phyloP scores from a whole-genome alignment of 2,888 invertebrate species.

The Crossocerus cetratus region DNA sequence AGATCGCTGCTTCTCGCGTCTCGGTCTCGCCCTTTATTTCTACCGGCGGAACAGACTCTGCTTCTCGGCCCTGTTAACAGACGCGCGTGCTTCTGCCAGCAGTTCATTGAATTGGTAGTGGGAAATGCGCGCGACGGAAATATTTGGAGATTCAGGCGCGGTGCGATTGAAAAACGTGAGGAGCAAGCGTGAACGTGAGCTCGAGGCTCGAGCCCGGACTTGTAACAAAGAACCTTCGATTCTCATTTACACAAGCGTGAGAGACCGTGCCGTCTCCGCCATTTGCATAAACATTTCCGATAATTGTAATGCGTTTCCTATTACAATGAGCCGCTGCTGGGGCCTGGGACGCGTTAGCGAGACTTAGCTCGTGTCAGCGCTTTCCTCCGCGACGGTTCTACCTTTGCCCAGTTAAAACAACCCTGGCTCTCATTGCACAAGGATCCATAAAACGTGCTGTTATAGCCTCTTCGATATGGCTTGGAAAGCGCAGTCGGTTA shows the following conservation, averaged over 20 bases:
- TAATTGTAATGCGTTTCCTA: constrained; percentile 3
- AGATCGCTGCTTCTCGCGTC: constrained; percentile 18
- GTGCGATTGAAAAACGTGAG: constrained; percentile 5
- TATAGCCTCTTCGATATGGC: neutral
- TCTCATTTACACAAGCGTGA: constrained; percentile 7
- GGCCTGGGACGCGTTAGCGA: neutral
- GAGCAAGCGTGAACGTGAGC: neutral
- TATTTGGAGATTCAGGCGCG: constrained; percentile 16
- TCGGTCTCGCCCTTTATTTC: neutral
- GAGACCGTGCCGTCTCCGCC: neutral
- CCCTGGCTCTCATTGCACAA: too few relatives aligned
- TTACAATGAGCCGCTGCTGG: too few relatives aligned
- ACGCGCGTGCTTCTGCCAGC: neutral
- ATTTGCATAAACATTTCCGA: neutral
- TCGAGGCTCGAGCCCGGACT: neutral
- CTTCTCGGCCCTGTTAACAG: neutral
- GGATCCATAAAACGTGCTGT: neutral
- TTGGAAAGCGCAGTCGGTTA: neutral
- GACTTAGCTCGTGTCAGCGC: neutral
- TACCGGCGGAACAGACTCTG: neutral
- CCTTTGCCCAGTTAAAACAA: neutral
- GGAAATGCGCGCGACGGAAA: constrained; percentile 5
- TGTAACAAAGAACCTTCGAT: constrained; percentile 12
- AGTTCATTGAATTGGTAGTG: constrained; percentile 4
- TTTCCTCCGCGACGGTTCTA: neutral